A percentile compares a stretch with the other conserved stretches of the same genome.
These are phyloP conservation scores for Microtus oregoni DNA, from an alignment of 2,113 vertebrate genomes.

Conservation along the genomic window DNA sequence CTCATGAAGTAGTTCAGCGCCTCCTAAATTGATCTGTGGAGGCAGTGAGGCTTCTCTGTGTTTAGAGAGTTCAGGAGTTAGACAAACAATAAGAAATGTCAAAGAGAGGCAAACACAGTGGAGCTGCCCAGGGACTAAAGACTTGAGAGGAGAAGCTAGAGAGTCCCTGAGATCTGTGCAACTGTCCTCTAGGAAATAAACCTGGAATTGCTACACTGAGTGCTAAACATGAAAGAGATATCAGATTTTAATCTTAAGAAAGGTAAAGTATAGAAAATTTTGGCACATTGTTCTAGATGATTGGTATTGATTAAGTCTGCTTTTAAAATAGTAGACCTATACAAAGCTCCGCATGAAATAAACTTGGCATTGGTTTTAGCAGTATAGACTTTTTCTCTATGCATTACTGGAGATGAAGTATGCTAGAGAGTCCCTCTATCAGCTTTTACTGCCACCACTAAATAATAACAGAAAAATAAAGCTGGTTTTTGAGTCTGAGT, in stretches of 20 bases:
- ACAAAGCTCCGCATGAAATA: too few species aligned
- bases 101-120: background rate
- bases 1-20: too few species aligned
- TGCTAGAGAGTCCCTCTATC: too few species aligned
- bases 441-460: background rate
- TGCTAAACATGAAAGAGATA: background rate
- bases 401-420: background rate
- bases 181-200: background rate
- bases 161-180: rapidly evolving
- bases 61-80: background rate
- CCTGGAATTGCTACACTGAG: background rate
- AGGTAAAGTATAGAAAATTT: background rate
- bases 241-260: background rate
- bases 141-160: background rate
- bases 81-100: too few species aligned
- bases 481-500: background rate
- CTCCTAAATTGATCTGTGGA: background rate
- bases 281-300: too few species aligned
- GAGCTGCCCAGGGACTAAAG: background rate
- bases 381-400: background rate
- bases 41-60: background rate
- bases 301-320: background rate
- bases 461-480: background rate
- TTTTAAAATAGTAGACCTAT: background rate
- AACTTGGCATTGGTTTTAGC: background rate